Percentiles rank a stretch among this genome's conserved stretches.
Evolutionary conservation across 2,888 invertebrate species (phyloP).

Genomic region (Metellina segmentata): DNA sequence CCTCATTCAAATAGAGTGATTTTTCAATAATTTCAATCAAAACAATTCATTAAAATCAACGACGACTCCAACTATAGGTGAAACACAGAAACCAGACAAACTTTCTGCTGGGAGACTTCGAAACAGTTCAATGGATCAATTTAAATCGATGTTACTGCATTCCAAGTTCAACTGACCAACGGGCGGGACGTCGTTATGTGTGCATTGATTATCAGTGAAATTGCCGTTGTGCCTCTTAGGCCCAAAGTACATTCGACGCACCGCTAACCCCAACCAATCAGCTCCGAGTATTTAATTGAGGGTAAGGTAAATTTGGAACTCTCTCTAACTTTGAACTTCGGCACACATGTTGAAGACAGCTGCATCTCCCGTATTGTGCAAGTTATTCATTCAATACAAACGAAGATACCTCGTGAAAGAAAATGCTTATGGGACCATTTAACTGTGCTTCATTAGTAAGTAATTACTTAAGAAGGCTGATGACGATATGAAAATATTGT

Average conservation of each 20-base stretch:
- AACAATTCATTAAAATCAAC: no score
- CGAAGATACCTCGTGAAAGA: no score
- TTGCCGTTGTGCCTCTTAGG: background rate
- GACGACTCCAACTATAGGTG: no score
- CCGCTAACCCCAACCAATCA: constrained; percentile 21
- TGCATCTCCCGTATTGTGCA: background rate
- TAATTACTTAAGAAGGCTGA: no score
- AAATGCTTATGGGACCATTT: no score
- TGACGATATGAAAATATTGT: no score
- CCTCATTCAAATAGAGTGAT: no score
- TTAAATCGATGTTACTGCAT: background rate
- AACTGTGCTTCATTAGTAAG: no score
- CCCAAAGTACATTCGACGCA: background rate
- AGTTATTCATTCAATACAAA: no score
- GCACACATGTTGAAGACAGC: background rate
- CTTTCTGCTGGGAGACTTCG: background rate
- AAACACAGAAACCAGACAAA: background rate
- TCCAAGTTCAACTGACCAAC: background rate
- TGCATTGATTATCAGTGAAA: background rate
- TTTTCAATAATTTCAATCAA: no score
- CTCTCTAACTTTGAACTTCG: background rate
- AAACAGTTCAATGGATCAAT: background rate
- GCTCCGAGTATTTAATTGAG: constrained; percentile 22
- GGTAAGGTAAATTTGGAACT: background rate
- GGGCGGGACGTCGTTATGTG: background rate